A percentile compares a stretch with the other conserved stretches of the same genome.
These are phyloP conservation scores for Prinia subflava DNA, from an alignment of 2,113 vertebrate species.

Conservation along the genomic window DNA sequence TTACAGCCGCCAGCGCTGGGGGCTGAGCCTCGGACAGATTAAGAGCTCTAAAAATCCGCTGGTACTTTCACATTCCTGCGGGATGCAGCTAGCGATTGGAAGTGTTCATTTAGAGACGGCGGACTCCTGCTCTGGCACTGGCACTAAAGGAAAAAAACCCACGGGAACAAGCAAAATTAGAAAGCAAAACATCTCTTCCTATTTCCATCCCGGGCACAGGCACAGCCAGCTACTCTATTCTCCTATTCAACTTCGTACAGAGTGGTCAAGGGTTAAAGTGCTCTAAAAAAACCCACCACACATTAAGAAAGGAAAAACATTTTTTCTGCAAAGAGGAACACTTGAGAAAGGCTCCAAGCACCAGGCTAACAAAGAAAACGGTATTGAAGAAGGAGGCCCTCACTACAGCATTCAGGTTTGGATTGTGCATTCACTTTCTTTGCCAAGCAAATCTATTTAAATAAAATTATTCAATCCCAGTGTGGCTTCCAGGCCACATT, in stretches of 20 bases:
- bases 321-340: not conserved
- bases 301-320: not conserved
- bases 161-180: not conserved
- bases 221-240: not conserved
- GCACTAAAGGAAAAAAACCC: not conserved
- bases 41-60: not conserved
- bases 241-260: not conserved
- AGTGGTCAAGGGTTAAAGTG: not conserved
- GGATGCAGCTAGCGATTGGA: not conserved
- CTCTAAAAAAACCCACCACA: not conserved
- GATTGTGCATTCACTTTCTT: not conserved
- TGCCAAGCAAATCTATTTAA: not conserved
- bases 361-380: not conserved
- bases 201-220: not conserved
- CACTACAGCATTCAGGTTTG: not conserved
- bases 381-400: not conserved
- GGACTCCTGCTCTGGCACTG: not conserved
- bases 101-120: not conserved
- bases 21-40: not conserved
- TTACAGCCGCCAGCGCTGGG: rapidly evolving
- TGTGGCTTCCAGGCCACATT: not conserved
- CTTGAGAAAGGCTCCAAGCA: not conserved
- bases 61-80: not conserved
- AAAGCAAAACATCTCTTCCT: not conserved
- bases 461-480: not conserved